Evolutionary conservation across 2,113 vertebrate species (phyloP).

Genomic region (Rhea pennata): DNA sequence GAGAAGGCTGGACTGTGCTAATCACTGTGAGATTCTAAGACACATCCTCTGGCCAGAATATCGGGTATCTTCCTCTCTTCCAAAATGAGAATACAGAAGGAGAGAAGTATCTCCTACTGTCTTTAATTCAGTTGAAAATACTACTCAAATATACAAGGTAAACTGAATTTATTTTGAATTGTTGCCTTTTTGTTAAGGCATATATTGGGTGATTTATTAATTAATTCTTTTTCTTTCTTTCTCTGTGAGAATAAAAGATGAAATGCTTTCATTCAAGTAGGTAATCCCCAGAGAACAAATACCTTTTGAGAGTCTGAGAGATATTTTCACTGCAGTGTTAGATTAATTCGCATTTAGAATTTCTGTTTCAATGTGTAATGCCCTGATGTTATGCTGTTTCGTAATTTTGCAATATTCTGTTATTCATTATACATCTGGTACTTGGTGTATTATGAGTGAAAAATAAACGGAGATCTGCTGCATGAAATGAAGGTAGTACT

Average conservation of each 20-base stretch:
- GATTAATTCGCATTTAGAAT: conserved; percentile 49
- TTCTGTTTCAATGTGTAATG: neutral
- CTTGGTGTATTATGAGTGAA: neutral
- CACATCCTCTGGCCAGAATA: neutral
- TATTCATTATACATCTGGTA: neutral
- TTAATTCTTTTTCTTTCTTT: neutral
- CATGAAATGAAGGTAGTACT: neutral
- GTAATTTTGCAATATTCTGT: neutral
- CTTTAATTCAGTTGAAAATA: neutral
- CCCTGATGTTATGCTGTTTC: neutral
- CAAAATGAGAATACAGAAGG: neutral
- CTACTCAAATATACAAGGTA: neutral
- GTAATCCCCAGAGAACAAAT: conserved; percentile 7
- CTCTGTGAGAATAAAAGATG: neutral
- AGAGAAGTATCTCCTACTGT: neutral
- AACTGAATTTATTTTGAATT: neutral
- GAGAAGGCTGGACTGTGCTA: neutral
- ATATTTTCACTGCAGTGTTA: neutral
- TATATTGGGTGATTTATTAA: neutral
- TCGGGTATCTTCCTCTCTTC: neutral
- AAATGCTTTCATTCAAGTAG: neutral
- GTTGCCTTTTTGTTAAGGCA: neutral
- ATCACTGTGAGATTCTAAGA: neutral
- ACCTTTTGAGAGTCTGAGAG: neutral
- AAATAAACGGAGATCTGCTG: neutral